Evolutionary conservation across 2,888 invertebrate species (phyloP).

Genomic region (Euzophera pinguis): DNA sequence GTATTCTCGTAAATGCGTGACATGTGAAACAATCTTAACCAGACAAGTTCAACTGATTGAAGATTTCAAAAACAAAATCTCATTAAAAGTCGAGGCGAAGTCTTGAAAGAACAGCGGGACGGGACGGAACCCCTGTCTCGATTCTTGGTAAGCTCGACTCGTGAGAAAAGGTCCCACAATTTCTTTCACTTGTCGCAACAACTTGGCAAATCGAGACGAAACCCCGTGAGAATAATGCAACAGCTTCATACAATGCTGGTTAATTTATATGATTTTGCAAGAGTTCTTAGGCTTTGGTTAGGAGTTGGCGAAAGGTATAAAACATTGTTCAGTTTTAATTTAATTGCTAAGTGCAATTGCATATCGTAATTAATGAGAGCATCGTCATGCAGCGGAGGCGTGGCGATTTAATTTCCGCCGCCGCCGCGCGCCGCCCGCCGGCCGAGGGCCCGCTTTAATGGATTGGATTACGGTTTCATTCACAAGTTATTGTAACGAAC

Average conservation of each 20-base stretch:
- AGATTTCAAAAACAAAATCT: conserved; percentile 30
- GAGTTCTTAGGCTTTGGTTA: conserved; percentile 19
- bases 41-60: conserved; percentile 14
- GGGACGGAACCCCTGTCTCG: conserved; percentile 28
- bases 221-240: conserved; percentile 47
- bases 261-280: conserved; percentile 36
- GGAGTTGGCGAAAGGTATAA: neutral
- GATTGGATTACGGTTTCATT: conserved; percentile 22
- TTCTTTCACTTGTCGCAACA: conserved; percentile 51
- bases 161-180: conserved; percentile 59
- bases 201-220: conserved; percentile 41
- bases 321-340: neutral
- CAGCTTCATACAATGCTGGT: conserved; percentile 30
- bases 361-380: conserved; percentile 17
- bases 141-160: conserved; percentile 40
- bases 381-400: conserved; percentile 37
- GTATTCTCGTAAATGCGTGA: neutral
- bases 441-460: conserved; percentile 19
- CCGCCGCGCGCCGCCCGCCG: conserved; percentile 23
- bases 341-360: conserved; percentile 9
- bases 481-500: neutral
- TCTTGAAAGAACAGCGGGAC: conserved; percentile 50
- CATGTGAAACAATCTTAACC: conserved; percentile 7
- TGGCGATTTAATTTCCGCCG: conserved; percentile 55
- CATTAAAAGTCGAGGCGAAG: conserved; percentile 46